Evolutionary conservation across 2,797 vertebrate genomes (phyloP).

Genomic region (Tamandua tetradactyla): DNA sequence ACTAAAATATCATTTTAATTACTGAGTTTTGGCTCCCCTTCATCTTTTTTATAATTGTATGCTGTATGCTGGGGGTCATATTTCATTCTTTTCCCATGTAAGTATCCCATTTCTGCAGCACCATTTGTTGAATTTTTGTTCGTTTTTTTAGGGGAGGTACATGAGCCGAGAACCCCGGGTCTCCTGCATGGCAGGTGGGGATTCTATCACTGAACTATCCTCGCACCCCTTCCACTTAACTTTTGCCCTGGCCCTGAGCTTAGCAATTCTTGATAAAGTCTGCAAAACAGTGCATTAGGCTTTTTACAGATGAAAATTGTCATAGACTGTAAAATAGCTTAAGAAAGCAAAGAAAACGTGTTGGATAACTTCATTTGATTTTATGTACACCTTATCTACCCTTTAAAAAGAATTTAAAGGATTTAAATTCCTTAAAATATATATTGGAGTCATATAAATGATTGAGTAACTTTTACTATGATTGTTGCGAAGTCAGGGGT

Average conservation of each 20-base stretch:
- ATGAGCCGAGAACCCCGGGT: too few relatives aligned
- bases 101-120: too few relatives aligned
- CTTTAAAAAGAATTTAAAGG: background rate
- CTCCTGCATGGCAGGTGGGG: too few relatives aligned
- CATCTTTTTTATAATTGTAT: too few relatives aligned
- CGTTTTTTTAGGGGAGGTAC: too few relatives aligned
- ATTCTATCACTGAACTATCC: too few relatives aligned
- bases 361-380: background rate
- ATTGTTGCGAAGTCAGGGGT: background rate
- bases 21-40: too few relatives aligned
- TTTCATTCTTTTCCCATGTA: too few relatives aligned
- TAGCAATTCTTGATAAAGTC: background rate
- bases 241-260: background rate
- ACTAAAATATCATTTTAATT: background rate
- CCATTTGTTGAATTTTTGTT: too few relatives aligned
- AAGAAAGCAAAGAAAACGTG: background rate
- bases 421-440: background rate
- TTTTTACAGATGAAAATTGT: background rate
- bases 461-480: background rate
- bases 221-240: too few relatives aligned
- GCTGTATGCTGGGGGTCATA: too few relatives aligned
- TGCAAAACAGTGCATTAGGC: background rate
- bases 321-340: background rate
- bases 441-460: background rate
- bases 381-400: background rate